phyloP scores from a whole-genome alignment of 2,113 vertebrate species.

The Oenanthe melanoleuca region DNA sequence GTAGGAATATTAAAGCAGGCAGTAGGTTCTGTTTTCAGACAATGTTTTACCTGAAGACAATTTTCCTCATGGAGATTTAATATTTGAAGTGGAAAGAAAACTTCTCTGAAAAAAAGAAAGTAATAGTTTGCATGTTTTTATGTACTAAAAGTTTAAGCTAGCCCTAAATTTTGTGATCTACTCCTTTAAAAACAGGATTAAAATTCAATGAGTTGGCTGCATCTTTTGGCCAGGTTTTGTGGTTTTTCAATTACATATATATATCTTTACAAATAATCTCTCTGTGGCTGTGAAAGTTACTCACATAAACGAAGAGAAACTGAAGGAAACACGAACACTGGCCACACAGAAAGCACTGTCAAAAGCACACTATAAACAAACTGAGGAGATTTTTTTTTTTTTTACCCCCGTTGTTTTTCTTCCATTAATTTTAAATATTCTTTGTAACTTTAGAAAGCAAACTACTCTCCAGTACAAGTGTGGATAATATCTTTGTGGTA shows the following conservation, averaged over 20 bases:
- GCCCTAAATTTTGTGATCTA: not conserved
- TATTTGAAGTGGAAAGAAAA: not conserved
- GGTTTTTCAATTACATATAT: not conserved
- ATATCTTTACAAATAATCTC: not conserved
- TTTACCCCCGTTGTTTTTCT: not conserved
- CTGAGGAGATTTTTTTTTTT: not conserved
- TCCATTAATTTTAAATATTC: slow-evolving; percentile 13
- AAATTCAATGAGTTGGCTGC: not conserved
- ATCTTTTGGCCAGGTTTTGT: slow-evolving; percentile 43
- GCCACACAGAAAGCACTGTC: not conserved
- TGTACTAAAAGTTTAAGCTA: not conserved
- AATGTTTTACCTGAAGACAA: not conserved
- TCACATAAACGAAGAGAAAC: not conserved
- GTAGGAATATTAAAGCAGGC: not conserved
- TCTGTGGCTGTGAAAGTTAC: not conserved
- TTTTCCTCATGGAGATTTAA: not conserved
- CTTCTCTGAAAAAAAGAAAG: not conserved
- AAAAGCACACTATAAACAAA: slow-evolving; percentile 14
- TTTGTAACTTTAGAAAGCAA: slow-evolving; percentile 15
- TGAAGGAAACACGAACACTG: not conserved
- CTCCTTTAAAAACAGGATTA: not conserved
- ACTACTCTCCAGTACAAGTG: not conserved
- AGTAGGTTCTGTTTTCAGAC: not conserved
- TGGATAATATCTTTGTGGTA: not conserved
- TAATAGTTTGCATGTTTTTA: not conserved